Conservation (phyloP, 1,140 invertebrate genomes). For the Bombyx mori region DNA sequence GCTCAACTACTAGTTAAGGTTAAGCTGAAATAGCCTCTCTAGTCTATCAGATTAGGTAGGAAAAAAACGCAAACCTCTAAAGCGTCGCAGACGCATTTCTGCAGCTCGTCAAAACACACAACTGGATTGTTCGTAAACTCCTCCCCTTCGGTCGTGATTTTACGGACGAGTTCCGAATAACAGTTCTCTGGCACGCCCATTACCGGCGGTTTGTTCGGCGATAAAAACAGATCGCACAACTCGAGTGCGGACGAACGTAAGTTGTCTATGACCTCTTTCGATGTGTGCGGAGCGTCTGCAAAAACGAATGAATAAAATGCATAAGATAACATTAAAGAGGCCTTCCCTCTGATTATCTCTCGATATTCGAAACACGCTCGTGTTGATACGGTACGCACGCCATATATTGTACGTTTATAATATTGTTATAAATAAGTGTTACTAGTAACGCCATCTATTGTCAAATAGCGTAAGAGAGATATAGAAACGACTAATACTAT, state of each 20-base stretch:
- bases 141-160: conserved; percentile 55
- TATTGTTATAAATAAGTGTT: too few species aligned
- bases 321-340: too few species aligned
- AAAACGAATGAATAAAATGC: background rate
- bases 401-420: too few species aligned
- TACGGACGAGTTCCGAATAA: conserved; percentile 46
- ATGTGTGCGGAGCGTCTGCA: conserved; percentile 42
- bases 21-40: too few species aligned
- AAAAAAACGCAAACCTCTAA: conserved; percentile 64
- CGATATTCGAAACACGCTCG: too few species aligned
- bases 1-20: too few species aligned
- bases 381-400: too few species aligned
- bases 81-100: conserved; percentile 79
- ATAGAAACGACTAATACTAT: too few species aligned
- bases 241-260: conserved; percentile 52
- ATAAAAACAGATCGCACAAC: conserved; percentile 46
- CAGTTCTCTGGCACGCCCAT: conserved; percentile 43
- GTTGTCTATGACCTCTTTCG: conserved; percentile 52
- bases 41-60: too few species aligned
- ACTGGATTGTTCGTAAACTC: conserved; percentile 70
- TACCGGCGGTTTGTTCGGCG: conserved; percentile 29
- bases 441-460: too few species aligned
- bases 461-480: too few species aligned
- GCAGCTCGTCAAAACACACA: conserved; percentile 89
- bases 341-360: too few species aligned